Evolutionary conservation across 2,888 invertebrate species (phyloP), one percentile per base, ranked within the genome.

Genomic region (Ischnura elegans): DNA sequence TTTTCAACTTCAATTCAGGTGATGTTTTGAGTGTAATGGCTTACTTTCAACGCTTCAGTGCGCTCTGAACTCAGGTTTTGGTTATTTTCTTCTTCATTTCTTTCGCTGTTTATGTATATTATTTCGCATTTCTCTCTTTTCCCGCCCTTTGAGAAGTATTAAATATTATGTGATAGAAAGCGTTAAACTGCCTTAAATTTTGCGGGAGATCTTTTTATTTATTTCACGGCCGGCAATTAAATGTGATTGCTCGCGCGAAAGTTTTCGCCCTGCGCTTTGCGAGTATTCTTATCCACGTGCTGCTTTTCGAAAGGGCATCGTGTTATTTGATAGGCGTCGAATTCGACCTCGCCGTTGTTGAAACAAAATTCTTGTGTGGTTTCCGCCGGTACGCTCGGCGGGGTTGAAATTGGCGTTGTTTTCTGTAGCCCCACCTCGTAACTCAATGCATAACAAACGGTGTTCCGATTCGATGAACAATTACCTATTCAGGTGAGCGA

Each of bases 251-350:
- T 36, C n/a, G n/a, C 76, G 36, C 2, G 29, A 61, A 61, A 61
- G n/a, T n/a, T 61, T 61, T 61, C 61, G n/a, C n/a, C 61, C 2
- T 4, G n/a, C n/a, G 61, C 51, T 19, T 13, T 61, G 61, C 25
- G 61, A 6, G 61, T 10, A 36, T 76, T 10, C 76, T 36, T 3
- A 51, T 36, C 16, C 76, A 10, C 10, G 16, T 16, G 36, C 16
- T 51, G 76, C 13, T 25, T 29, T 36, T 76, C 10, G 76, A 76
- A 76, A 76, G 36, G 76, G 76, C 76, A 76, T 76, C 66, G 16
- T 29, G 36, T 29, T 76, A 76, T 76, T 76, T 76, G 36, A 76
- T 76, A 76, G 76, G 76, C 36, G 76, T 76, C 76, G 76, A 76
- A 76, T 76, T 36, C 25, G 76, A 13, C 36, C 25, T 76, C 76